Base-by-base conservation (phyloP, 2,113 vertebrate species). In the Lucifuga dentata region DNA sequence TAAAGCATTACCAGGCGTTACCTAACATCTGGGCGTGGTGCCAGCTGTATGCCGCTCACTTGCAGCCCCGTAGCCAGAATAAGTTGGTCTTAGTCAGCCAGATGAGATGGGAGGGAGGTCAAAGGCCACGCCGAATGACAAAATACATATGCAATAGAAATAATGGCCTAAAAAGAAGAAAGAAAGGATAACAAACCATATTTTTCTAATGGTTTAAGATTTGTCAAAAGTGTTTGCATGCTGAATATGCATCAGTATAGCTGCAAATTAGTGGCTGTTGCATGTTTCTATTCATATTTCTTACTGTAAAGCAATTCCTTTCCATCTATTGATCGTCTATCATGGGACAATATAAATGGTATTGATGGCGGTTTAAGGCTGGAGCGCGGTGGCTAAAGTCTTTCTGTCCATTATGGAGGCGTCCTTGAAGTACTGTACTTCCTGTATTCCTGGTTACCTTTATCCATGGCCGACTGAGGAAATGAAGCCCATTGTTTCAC, bases 21-120 rank as follows among this genome's bases (percentile, higher is more conserved):
- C 44, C 70, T 61, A 85, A 89, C 65, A 68, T 76, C 81, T 85
- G 81, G 85, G 83, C 74, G 36, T 50, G 64, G 59, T 50, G 78
- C 77, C 85, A 87, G 19, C 38, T 3, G 60, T 53, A 53, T 20
- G 24, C 38, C n/a, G 41, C 13, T 63, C 45, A 56, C 35, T 19
- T 7, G 0, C 43, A 59, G 40, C 17, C 17, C 23, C 17, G 11
- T 33, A 39, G 62, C 21, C 55, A 26, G 58, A 11, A 8, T 56
- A 43, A 26, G 39, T 12, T 3, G 24, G 41, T 73, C 19, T 56
- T 24, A 76, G 10, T 69, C 60, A 72, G 1, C 24, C 20, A 58
- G 39, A 9, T 60, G 41, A 55, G 43, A 48, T 19, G 5, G 23
- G 3, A 11, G 40, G 23, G 40, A n/a, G 16, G 29, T 74, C 38